Percentiles rank a stretch among this genome's conserved stretches.
phyloP scores from a whole-genome alignment of 30 jellyfish, hydroid and myxozoan genomes.

The Hydra vulgaris region DNA sequence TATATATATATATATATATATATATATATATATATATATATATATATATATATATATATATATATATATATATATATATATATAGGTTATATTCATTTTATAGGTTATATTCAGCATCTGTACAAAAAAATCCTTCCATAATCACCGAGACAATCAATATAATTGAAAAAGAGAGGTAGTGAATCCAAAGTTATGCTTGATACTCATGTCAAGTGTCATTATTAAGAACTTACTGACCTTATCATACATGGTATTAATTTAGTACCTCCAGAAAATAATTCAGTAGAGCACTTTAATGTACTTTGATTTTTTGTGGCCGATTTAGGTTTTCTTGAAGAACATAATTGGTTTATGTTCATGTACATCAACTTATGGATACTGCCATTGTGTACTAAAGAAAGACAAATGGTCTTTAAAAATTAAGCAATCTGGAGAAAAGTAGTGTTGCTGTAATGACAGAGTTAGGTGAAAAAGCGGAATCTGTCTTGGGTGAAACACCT shows the following conservation, averaged over 20 bases:
- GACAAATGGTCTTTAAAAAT: background rate
- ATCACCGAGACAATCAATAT: background rate
- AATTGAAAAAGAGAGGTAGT: conserved; percentile 12
- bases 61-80: no score
- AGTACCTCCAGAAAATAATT: background rate
- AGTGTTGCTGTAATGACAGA: background rate
- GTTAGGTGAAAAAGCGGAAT: conserved; percentile 9
- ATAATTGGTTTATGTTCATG: conserved; percentile 23
- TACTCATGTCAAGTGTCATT: background rate
- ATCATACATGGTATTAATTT: conserved; percentile 16
- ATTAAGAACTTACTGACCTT: background rate
- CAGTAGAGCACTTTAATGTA: conserved; percentile 12
- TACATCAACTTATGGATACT: conserved; percentile 17
- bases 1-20: no score
- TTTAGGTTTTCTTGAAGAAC: conserved; percentile 15
- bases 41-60: no score
- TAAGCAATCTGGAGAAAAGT: conserved; percentile 1
- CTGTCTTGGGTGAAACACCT: conserved; percentile 3
- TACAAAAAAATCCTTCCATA: background rate
- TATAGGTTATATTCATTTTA: no score
- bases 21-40: no score
- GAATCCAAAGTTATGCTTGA: background rate
- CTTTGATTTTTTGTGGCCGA: conserved; percentile 9
- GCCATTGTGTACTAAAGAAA: background rate
- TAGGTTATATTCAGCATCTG: conserved; percentile 8